Base-by-base conservation (phyloP, 2,113 vertebrate genomes). In the Uria lomvia region DNA sequence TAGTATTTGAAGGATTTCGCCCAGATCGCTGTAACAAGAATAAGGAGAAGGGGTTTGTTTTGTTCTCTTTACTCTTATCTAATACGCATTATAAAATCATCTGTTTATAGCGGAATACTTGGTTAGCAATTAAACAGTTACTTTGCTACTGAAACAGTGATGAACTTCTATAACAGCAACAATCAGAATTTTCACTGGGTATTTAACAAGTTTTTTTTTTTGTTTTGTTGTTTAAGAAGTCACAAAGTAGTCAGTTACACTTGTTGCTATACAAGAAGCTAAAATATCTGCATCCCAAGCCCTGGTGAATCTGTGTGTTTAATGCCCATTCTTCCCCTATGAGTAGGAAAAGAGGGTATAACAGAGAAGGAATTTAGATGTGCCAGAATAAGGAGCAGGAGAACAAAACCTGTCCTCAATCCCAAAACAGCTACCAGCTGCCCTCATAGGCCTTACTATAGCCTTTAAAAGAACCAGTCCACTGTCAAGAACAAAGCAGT, bases 21-120 rank as follows among this genome's bases (percentile, higher is more conserved):
- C 99, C 99, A 74, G 99, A 99, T 47, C 99, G 98, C 99, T 99
- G 97, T 11, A 88, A 78, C 17, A 68, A 96, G 88, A 88, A 88
- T 20, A 65, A 59, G 6, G 2, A 32, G 8, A 92, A 86, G 16
- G 9, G 7, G 4, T 19, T 72, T 59, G 34, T 12, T 72, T 79
- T 70, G 22, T 10, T 45, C 58, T 92, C 42, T 74, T 87, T 62
- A 63, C 30, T 77, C 29, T 36, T 82, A 55, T 23, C 22, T 30
- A 20, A 21, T 52, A 50, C 4, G 23, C 10, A 59, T 24, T n/a
- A 55, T 6, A 52, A 42, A 42, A 43, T n/a, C 9, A 89, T 9
- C 19, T 78, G 8, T 36, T 78, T 59, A 53, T 16, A 65, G 38
- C 9, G 13, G 50, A 53, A 71, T 26, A 27, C 7, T 72, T 16